Evolutionary conservation across 1,140 invertebrate genomes (phyloP), one percentile per base, ranked within the genome.

Genomic region (Thrips palmi): DNA sequence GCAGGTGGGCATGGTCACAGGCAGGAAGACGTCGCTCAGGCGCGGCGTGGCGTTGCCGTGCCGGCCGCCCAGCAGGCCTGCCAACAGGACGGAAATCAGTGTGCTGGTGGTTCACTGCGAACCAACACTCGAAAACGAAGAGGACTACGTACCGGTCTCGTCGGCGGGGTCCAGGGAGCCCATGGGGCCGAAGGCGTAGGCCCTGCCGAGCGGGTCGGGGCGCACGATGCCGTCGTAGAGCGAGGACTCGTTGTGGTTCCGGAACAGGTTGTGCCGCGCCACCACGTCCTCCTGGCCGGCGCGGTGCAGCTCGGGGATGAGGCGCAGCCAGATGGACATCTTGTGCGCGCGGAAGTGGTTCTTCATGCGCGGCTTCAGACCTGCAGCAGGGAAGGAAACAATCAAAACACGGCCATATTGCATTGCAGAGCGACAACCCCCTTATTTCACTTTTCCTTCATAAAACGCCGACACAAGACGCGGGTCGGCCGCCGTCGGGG

Each of bases 291-390:
- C 45, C 31, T 49, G 45, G 7, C 54, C 55, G 2, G 51, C 52
- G 22, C 49, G 44, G 46, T 72, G 64, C 20, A 73, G 50, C 39
- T 64, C 62, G 1, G 69, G 70, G 12, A 72, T 59, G n/a, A 71
- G 57, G 34, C 62, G 55, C 3, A 60, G 52, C 70, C 70, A 73
- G 37, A 71, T 58, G 1, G 65, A 65, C 21, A 68, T 49, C 30
- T 67, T 62, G 44, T 62, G 58, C 23, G 63, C 62, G 4, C 67
- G 55, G 47, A 68, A 70, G 43, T 68, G 69, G 40, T 67, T 61
- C 27, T 63, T 53, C 6, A 60, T 48, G 36, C 53, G 52, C 3
- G 56, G 54, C 42, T 57, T 57, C 29, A 57, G 42, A 27, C 56
- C 58, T 60, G 43, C 6, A 37, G 42, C 33, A 20, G n/a, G 24